These are phyloP conservation scores for Acrobasis suavella DNA, from an alignment of 2,888 invertebrate species.

Conservation along the genomic window DNA sequence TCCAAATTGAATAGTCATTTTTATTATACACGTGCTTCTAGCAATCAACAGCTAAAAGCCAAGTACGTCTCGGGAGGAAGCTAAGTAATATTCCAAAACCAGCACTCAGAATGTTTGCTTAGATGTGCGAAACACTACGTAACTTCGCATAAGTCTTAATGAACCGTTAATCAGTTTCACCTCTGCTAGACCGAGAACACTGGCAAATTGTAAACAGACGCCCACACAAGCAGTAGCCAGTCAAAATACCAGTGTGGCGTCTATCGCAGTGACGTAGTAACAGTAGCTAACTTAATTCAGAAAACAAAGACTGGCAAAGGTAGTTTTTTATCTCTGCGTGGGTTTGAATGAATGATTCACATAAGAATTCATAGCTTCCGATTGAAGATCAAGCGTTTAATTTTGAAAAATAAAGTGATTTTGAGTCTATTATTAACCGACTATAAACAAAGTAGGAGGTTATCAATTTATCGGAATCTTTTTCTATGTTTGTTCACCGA, in stretches of 20 bases:
- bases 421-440: too few species aligned
- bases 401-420: too few species aligned
- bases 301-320: too few species aligned
- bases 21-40: neutral
- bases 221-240: slow-evolving; percentile 3
- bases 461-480: too few species aligned
- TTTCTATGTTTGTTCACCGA: too few species aligned
- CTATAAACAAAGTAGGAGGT: too few species aligned
- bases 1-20: neutral
- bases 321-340: too few species aligned
- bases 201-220: slow-evolving; percentile 20
- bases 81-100: neutral
- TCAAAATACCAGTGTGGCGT: neutral
- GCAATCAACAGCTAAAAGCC: neutral
- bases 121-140: slow-evolving; percentile 34
- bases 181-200: slow-evolving; percentile 27
- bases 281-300: too few species aligned
- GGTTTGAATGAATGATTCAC: too few species aligned
- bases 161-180: slow-evolving; percentile 35
- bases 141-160: slow-evolving; percentile 31
- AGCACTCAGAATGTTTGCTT: slow-evolving; percentile 18
- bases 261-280: neutral
- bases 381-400: too few species aligned
- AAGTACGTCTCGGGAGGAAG: neutral
- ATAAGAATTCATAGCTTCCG: too few species aligned